Percentiles rank a stretch among this genome's conserved stretches.
Conservation (phyloP, 2,797 vertebrate genomes). For the Hypotaenidia okinawae region DNA sequence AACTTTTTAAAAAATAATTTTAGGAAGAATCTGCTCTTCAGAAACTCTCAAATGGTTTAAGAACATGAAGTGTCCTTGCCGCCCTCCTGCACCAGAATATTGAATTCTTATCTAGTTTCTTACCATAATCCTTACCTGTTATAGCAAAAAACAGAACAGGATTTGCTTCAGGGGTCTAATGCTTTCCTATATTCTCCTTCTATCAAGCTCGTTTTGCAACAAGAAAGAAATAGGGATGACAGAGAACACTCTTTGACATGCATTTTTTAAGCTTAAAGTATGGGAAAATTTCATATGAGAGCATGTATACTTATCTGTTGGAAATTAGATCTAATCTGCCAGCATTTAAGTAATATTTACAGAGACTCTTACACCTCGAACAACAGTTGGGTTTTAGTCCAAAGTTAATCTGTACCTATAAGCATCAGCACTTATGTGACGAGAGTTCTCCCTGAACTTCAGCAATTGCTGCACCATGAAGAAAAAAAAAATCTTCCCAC, state of each 20-base stretch:
- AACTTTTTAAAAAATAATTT: background rate
- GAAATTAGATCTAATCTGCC: background rate
- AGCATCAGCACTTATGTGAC: background rate
- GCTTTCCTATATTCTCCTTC: background rate
- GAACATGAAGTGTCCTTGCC: background rate
- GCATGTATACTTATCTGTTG: background rate
- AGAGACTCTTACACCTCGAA: background rate
- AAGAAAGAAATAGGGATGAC: background rate
- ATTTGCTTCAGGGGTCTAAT: background rate
- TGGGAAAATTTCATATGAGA: background rate
- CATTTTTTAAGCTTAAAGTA: background rate
- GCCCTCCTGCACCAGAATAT: background rate
- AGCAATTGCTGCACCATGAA: background rate
- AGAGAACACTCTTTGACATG: background rate
- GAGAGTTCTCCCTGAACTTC: background rate
- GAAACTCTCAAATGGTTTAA: background rate
- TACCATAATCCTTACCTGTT: background rate
- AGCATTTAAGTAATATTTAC: background rate
- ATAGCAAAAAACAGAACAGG: background rate
- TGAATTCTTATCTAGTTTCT: background rate
- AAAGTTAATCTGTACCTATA: background rate
- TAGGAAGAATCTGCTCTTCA: background rate
- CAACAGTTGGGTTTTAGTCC: background rate
- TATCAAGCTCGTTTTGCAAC: background rate
- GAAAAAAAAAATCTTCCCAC: background rate